These are phyloP conservation scores for Lethenteron reissneri DNA, from an alignment of 2,113 vertebrate genomes.

Conservation along the genomic window DNA sequence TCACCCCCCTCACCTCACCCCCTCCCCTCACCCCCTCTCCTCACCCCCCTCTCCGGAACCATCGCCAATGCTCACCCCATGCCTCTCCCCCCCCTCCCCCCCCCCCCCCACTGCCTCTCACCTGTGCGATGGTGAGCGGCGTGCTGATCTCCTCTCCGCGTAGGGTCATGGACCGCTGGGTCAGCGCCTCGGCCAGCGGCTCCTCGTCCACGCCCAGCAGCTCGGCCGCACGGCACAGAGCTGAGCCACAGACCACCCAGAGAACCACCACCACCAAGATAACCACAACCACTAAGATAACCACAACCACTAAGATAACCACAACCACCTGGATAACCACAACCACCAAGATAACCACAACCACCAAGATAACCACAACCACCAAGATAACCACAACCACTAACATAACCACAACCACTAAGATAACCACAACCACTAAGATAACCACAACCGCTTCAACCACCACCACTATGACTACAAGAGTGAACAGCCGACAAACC, in stretches of 20 bases:
- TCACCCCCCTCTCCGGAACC: neutral
- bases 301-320: too few relatives aligned
- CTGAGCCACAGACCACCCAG: slow-evolving; percentile 20
- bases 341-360: slow-evolving; percentile 5
- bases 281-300: neutral
- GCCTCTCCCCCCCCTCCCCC: neutral
- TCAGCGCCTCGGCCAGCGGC: slow-evolving; percentile 62
- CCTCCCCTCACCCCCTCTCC: too few relatives aligned
- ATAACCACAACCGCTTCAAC: too few relatives aligned
- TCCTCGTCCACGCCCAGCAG: slow-evolving; percentile 62
- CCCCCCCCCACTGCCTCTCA: slow-evolving; percentile 12
- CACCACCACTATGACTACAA: too few relatives aligned
- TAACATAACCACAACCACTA: too few relatives aligned
- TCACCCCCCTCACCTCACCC: too few relatives aligned
- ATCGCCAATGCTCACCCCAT: neutral
- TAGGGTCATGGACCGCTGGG: slow-evolving; percentile 89
- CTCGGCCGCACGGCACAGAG: slow-evolving; percentile 51
- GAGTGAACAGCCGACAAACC: too few relatives aligned
- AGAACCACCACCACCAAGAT: neutral
- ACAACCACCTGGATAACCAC: too few relatives aligned
- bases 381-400: too few relatives aligned
- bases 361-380: too few relatives aligned
- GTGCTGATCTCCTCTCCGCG: slow-evolving; percentile 90
- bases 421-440: neutral
- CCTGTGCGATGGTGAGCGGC: slow-evolving; percentile 78